Percentiles rank a stretch among this genome's conserved stretches.
Conservation (phyloP, 2,888 invertebrate species). For the Andrena hattorfiana region DNA sequence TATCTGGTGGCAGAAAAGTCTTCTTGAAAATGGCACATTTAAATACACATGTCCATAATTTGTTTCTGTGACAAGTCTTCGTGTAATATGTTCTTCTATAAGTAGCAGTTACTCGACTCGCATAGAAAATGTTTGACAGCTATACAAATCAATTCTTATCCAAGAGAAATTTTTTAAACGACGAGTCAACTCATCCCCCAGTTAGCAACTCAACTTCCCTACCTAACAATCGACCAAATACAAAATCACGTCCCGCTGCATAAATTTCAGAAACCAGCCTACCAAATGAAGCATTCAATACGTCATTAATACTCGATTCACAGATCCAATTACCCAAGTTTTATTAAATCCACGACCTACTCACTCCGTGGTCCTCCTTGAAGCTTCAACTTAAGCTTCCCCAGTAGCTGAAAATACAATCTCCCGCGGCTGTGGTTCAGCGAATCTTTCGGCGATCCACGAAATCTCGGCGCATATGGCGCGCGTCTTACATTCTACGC, state of each 20-base stretch:
- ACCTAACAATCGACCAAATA: no score
- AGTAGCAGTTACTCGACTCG: no score
- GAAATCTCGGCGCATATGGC: neutral
- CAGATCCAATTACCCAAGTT: neutral
- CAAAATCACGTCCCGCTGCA: no score
- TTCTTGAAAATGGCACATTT: no score
- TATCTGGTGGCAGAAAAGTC: neutral
- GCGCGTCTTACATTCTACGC: neutral
- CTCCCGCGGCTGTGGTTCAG: neutral
- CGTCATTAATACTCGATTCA: neutral
- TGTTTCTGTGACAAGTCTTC: no score
- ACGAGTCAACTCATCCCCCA: no score
- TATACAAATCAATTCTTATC: no score
- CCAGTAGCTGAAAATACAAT: neutral
- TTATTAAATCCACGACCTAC: constrained; percentile 14
- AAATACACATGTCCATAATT: no score
- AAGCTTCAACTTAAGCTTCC: neutral
- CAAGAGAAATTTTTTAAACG: no score
- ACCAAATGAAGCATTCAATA: neutral
- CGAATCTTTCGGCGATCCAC: neutral
- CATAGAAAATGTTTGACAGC: no score
- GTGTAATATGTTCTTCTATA: no score
- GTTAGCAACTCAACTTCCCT: no score
- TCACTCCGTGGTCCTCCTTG: neutral
- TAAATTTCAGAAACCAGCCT: neutral